A percentile compares a stretch with the other conserved stretches of the same genome.
These are phyloP conservation scores for Harmothoe impar DNA, from an alignment of 2,888 invertebrate genomes.

Conservation along the genomic window DNA sequence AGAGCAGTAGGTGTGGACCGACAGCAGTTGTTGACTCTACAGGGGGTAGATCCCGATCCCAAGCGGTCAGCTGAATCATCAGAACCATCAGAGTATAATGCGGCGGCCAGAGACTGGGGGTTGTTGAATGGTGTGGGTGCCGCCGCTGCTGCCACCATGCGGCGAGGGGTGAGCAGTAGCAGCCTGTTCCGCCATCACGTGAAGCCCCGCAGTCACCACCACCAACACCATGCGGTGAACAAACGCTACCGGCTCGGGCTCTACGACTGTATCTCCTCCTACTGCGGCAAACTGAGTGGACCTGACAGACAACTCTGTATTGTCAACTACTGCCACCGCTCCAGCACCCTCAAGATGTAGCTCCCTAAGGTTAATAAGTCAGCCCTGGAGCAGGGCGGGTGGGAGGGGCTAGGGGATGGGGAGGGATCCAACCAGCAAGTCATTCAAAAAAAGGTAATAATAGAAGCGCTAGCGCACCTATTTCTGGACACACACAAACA, in stretches of 20 bases:
- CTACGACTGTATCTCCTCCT: slow-evolving; percentile 62
- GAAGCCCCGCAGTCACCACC: no score
- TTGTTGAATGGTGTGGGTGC: neutral
- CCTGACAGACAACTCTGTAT: slow-evolving; percentile 48
- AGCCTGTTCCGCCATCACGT: neutral
- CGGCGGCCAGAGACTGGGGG: neutral
- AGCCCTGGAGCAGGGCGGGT: no score
- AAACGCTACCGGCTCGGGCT: slow-evolving; percentile 61
- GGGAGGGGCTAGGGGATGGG: no score
- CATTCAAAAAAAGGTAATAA: no score
- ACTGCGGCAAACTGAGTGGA: slow-evolving; percentile 60
- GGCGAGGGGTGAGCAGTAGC: neutral
- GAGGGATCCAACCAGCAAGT: no score
- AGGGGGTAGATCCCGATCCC: neutral
- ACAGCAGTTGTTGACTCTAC: neutral
- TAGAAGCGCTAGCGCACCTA: no score
- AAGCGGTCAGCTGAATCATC: slow-evolving; percentile 1
- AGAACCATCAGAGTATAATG: no score
- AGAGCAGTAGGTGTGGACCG: neutral
- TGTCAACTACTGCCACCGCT: slow-evolving; percentile 62
- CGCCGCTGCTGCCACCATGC: neutral
- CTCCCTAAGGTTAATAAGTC: neutral
- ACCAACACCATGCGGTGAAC: neutral
- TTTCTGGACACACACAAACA: no score
- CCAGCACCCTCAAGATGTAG: slow-evolving; percentile 61